Evolutionary conservation across 2,888 invertebrate species (phyloP), one percentile per base, ranked within the genome.

Genomic region (Notodonta dromedarius): DNA sequence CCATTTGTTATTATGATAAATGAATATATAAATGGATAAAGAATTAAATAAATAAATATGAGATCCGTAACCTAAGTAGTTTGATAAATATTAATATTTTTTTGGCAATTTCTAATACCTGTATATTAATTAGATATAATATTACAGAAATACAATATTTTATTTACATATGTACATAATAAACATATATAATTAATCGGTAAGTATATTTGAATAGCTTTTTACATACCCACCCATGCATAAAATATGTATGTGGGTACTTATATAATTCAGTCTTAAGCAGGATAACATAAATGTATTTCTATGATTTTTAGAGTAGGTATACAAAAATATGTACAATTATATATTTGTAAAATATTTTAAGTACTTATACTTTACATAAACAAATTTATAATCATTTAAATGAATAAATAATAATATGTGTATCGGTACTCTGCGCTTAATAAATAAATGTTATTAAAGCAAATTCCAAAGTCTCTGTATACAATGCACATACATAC

Each of bases 401-500:
- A 67, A 60, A 60, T 67, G 70, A 63, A 68, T 58, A 70, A 58
- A 69, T 62, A 53, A 51, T 24, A 24, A 2, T 24, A 44, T 35
- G 51, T 12, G 65, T 3, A 65, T 57, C 50, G 58, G 61, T 60
- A 70, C 56, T 71, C 54, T 63, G 66, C 42, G 24, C 13, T 24
- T 60, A 61, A 65, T 73, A 73, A 53, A 76, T 78, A 63, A 63
- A 71, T 70, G 9, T 75, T 75, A 82, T 90, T 91, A 92, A 92
- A 93, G 92, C 92, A 85, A 84, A 79, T 75, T 83, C 92, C 91
- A 92, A 92, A 92, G 91, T 75, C 91, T 87, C 77, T 74, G 66
- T 69, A 67, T 61, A 73, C 4, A 55, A n/a, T 13, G 53, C n/a
- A 35, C 46, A 51, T 58, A 51, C 52, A 56, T 60, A 59, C 8